Conservation (phyloP, 2,797 vertebrate species). For the Lagothrix lagotricha region DNA sequence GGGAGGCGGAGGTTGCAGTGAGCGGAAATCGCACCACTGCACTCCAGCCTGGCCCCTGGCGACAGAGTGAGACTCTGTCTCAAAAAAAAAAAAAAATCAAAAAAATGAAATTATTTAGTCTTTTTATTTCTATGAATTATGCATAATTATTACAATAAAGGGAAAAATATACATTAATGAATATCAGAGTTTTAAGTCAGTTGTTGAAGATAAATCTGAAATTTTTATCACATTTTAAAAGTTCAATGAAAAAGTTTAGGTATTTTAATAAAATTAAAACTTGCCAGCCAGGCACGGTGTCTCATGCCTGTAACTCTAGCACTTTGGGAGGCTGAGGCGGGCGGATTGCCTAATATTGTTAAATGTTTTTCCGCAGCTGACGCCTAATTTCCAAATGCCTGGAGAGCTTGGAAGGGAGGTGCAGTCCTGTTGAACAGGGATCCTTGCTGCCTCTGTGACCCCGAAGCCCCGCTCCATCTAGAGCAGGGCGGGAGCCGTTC, state of each 20-base stretch:
- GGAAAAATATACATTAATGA: neutral
- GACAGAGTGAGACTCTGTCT: too few species aligned
- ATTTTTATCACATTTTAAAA: conserved; percentile 1
- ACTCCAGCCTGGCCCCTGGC: too few species aligned
- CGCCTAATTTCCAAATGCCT: neutral
- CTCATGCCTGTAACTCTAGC: too few species aligned
- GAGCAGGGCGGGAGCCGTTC: neutral
- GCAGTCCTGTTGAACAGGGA: neutral
- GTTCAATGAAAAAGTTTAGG: neutral
- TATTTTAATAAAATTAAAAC: conserved; percentile 3
- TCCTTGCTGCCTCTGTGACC: neutral
- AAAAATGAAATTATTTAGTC: neutral
- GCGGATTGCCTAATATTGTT: neutral
- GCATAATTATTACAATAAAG: conserved; percentile 5
- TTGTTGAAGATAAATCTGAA: neutral
- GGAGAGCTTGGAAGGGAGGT: neutral
- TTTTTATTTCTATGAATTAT: conserved; percentile 12
- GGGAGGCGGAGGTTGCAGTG: too few species aligned
- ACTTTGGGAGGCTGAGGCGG: too few species aligned
- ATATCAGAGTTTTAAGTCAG: neutral
- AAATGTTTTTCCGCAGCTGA: neutral
- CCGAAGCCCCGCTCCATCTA: neutral
- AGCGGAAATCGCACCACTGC: too few species aligned
- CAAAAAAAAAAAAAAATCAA: too few species aligned
- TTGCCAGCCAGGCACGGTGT: neutral